Conservation (phyloP, 2,888 invertebrate genomes). For the Pherbina coryleti region DNA sequence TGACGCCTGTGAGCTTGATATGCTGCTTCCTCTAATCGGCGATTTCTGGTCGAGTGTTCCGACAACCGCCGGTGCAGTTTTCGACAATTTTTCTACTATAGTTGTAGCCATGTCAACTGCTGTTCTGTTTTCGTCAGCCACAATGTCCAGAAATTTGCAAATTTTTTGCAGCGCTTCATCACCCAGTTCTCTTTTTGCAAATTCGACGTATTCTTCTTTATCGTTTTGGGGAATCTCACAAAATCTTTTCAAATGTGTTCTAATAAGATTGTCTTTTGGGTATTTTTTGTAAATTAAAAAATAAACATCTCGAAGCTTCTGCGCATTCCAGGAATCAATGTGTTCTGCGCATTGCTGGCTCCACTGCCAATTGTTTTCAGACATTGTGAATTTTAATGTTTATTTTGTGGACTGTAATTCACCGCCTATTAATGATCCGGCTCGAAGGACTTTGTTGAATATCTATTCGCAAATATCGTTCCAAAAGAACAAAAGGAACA, state of each 20-base stretch:
- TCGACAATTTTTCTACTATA: neutral
- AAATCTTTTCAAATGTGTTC: neutral
- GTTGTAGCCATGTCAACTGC: neutral
- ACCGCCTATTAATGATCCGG: no score
- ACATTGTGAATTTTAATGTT: no score
- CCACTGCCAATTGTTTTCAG: neutral
- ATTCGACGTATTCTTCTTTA: neutral
- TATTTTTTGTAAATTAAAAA: neutral
- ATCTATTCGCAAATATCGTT: no score
- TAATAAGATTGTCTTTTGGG: neutral
- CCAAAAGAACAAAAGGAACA: no score
- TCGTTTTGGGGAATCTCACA: neutral
- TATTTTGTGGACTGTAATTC: no score
- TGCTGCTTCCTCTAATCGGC: no score
- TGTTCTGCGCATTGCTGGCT: neutral
- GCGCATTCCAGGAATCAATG: neutral
- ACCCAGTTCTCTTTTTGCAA: neutral
- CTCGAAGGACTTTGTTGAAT: no score
- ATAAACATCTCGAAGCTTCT: neutral
- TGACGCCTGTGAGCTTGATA: neutral
- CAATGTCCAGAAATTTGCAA: neutral
- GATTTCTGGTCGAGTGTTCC: no score
- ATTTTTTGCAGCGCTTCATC: neutral
- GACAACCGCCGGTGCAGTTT: neutral
- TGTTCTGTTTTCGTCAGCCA: neutral